phyloP scores from a whole-genome alignment of 2,888 invertebrate species.

The Drosophila paramelanica region DNA sequence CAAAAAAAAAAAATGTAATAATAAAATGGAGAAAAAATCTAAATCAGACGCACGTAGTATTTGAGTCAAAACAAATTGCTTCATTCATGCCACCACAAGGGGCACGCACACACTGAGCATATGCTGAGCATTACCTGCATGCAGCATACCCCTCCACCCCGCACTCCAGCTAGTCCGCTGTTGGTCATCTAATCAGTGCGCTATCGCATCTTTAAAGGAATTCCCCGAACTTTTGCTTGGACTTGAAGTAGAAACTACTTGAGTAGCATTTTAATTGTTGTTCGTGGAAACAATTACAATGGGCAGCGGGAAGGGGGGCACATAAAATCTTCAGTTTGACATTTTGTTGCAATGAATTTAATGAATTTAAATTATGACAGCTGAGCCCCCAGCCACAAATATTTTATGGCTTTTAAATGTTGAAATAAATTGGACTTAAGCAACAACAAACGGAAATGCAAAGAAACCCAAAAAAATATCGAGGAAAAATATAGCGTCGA shows the following conservation, averaged over 20 bases:
- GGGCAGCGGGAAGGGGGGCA: neutral
- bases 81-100: constrained; percentile 56
- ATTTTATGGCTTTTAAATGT: constrained; percentile 71
- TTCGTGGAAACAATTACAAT: constrained; percentile 68
- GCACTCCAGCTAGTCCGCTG: neutral
- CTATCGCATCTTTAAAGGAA: constrained; percentile 46
- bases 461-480: constrained; percentile 41
- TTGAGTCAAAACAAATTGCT: constrained; percentile 67
- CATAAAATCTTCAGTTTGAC: constrained; percentile 46
- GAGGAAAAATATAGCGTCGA: neutral
- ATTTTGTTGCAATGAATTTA: constrained; percentile 62
- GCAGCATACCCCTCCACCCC: neutral
- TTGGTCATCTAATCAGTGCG: constrained; percentile 49
- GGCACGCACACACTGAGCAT: constrained; percentile 26
- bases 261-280: constrained; percentile 71
- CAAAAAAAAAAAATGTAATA: constrained; percentile 4
- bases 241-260: constrained; percentile 51
- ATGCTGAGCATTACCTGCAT: constrained; percentile 53
- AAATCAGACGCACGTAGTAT: constrained; percentile 58
- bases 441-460: constrained; percentile 67
- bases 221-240: constrained; percentile 37
- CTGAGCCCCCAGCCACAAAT: constrained; percentile 57
- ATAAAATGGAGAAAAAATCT: constrained; percentile 7
- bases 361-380: constrained; percentile 79
- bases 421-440: constrained; percentile 74